phyloP scores from a whole-genome alignment of 2,888 invertebrate genomes.

The Amphipoea lucens region DNA sequence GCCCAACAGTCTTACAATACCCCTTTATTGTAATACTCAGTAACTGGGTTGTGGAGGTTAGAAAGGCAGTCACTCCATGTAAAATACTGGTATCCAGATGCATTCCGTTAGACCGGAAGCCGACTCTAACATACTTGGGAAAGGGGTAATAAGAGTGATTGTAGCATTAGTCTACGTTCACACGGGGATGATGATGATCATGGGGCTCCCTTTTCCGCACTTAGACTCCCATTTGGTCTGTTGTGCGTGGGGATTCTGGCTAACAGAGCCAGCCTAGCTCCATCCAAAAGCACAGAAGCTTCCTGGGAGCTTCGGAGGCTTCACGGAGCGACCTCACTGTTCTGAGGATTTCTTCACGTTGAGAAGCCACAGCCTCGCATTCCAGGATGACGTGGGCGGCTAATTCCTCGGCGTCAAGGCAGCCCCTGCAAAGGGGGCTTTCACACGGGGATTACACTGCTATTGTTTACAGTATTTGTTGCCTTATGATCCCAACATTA shows the following conservation, averaged over 20 bases:
- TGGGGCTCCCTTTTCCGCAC: too few species aligned
- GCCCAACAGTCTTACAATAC: neutral
- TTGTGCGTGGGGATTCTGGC: too few species aligned
- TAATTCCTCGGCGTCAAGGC: too few species aligned
- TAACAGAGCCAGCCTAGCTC: too few species aligned
- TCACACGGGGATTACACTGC: neutral
- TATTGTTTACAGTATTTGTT: neutral
- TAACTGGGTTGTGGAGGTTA: neutral
- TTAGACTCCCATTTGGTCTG: too few species aligned
- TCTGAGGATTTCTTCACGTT: too few species aligned
- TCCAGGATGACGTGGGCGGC: too few species aligned
- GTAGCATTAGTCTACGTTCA: neutral
- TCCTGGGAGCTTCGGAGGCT: too few species aligned
- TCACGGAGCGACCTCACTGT: too few species aligned
- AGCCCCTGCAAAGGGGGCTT: too few species aligned
- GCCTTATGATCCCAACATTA: neutral
- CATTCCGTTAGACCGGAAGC: neutral
- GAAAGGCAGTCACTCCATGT: neutral
- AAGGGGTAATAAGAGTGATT: neutral
- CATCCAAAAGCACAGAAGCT: too few species aligned
- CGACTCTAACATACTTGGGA: neutral
- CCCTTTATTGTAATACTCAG: neutral
- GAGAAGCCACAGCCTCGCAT: too few species aligned
- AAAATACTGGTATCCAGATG: neutral
- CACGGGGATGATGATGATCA: neutral